Conservation (phyloP, 2,888 invertebrate genomes). For the Drosophila infuscata region DNA sequence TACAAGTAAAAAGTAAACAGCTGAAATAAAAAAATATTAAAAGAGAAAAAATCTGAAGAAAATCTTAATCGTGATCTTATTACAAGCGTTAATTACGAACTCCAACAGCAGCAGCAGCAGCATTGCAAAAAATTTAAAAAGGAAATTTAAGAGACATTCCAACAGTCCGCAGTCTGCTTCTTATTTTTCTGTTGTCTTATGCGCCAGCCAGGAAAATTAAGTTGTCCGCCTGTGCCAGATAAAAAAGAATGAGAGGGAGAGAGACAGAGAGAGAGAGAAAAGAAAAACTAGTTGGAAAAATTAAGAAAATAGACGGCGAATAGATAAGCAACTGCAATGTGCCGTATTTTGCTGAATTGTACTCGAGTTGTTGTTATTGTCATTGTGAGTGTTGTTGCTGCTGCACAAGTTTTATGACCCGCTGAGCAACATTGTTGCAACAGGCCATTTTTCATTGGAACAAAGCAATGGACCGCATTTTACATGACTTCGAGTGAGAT, state of each 20-base stretch:
- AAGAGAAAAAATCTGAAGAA: conserved; percentile 13
- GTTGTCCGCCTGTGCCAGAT: conserved; percentile 35
- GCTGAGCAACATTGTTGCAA: conserved; percentile 62
- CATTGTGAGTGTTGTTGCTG: conserved; percentile 17
- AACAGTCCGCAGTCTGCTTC: conserved; percentile 18
- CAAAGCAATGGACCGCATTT: conserved; percentile 49
- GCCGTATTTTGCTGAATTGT: conserved; percentile 49
- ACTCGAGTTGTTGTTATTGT: conserved; percentile 11
- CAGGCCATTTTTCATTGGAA: conserved; percentile 71
- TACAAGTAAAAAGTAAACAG: background rate
- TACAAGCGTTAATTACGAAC: conserved; percentile 83
- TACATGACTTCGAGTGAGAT: conserved; percentile 14
- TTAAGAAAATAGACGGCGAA: conserved; percentile 67
- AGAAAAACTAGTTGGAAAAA: conserved; percentile 44
- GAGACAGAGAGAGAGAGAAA: background rate
- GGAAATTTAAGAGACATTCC: conserved; percentile 30
- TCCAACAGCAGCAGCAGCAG: conserved; percentile 33
- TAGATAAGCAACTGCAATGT: conserved; percentile 74
- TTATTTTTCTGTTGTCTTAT: conserved; percentile 43
- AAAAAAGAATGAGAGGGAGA: background rate
- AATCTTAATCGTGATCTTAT: conserved; percentile 83
- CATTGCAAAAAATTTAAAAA: conserved; percentile 2
- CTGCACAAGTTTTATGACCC: conserved; percentile 67
- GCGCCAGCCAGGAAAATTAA: conserved; percentile 58
- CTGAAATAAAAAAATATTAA: conserved; percentile 1